Conservation (phyloP, 2,113 vertebrate species). For the Engystomops pustulosus region DNA sequence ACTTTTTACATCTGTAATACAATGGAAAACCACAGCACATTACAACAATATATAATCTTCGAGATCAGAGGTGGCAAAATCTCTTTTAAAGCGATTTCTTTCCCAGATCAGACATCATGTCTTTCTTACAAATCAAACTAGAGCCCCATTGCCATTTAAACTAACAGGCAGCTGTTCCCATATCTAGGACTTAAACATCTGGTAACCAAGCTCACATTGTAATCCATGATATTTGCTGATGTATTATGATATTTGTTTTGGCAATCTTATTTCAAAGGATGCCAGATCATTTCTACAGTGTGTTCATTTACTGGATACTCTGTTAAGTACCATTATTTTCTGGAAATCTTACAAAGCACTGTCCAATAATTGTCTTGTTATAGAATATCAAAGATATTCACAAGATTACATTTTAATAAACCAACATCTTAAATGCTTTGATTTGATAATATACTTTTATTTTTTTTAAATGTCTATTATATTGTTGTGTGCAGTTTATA, state of each 20-base stretch:
- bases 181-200: conserved; percentile 37
- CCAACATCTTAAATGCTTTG: neutral
- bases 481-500: no score
- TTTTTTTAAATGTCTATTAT: neutral
- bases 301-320: conserved; percentile 33
- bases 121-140: conserved; percentile 11
- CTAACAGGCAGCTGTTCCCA: conserved; percentile 32
- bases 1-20: neutral
- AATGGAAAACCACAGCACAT: neutral
- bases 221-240: conserved; percentile 22
- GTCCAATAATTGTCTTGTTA: neutral
- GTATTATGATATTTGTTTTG: conserved; percentile 44
- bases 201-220: neutral
- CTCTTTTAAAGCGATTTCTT: neutral
- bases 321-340: neutral
- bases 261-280: conserved; percentile 32
- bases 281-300: conserved; percentile 22
- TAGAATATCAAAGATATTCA: neutral
- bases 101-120: neutral
- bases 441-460: no score
- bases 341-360: neutral
- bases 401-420: neutral
- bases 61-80: neutral
- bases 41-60: neutral
- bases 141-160: neutral